Base-by-base conservation (phyloP, 2,888 invertebrate species). In the Pilophorus perplexus region DNA sequence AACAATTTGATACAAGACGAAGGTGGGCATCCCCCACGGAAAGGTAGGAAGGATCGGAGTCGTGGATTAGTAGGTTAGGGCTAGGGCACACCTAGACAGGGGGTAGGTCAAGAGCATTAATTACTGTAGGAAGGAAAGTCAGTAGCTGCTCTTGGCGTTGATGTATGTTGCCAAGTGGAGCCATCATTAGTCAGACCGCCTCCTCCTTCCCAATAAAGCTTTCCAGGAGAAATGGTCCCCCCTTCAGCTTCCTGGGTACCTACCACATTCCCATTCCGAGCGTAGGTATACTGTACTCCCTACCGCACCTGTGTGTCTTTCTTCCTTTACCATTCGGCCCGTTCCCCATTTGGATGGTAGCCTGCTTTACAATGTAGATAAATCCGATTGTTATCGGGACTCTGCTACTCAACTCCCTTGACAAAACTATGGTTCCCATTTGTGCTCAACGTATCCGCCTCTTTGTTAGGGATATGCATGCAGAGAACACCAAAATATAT, bases 111-210 rank as follows among this genome's bases (percentile, higher is more conserved):
- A 50, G 44, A 65, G 54, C 65, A 65, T 65, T 65, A 65, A 65
- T 65, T 65, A 65, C 65, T 42, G 27, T 40, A 18, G 42, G 54
- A 65, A 59, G 59, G 65, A 65, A 65, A 65, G 65, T 65, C 65
- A 54, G 65, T 52, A 65, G 67, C 67, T 67, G 67, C 44, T 38
- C 46, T 46, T 67, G 67, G 67, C 67, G 67, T 67, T 67, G 67
- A 67, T 67, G 64, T 67, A 67, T 67, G 67, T 64, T 67, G 55
- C 64, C 48, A 54, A 55, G 66, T 37, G 57, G 67, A 64, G 57
- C 64, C 48, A 64, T 67, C 67, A 67, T 67, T 67, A 67, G 67
- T 67, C 46, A 67, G 40, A 64, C 54, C 42, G 44, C 65, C 44
- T 65, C 64, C 42, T 40, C 55, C 40, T 57, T 64, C 48, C 64